phyloP scores from a whole-genome alignment of 2,888 invertebrate species.

The Germaria angustata region DNA sequence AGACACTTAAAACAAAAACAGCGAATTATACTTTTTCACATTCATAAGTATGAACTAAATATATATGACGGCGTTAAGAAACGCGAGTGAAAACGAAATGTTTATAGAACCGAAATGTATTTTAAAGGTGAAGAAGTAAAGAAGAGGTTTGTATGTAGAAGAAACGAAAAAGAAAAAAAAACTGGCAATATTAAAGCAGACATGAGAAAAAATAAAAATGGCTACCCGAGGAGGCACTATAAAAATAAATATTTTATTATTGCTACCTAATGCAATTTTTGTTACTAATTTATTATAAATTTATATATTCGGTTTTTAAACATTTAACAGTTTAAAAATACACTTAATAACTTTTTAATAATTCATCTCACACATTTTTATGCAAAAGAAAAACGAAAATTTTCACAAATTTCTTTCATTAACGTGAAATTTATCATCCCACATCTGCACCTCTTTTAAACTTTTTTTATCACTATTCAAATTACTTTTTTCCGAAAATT shows the following conservation, averaged over 20 bases:
- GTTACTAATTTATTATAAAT: slow-evolving; percentile 13
- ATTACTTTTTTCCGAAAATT: neutral
- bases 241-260: slow-evolving; percentile 59
- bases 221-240: slow-evolving; percentile 69
- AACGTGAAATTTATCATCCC: neutral
- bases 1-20: slow-evolving; percentile 36
- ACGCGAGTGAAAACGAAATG: slow-evolving; percentile 65
- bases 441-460: neutral
- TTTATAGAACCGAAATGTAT: slow-evolving; percentile 51
- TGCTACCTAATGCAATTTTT: slow-evolving; percentile 49
- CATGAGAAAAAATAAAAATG: slow-evolving; percentile 73
- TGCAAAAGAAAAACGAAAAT: neutral
- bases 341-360: neutral
- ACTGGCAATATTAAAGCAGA: slow-evolving; percentile 70
- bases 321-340: too few species aligned
- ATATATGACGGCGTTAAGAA: slow-evolving; percentile 57
- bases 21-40: slow-evolving; percentile 29
- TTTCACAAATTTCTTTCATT: slow-evolving; percentile 6
- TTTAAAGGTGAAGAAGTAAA: slow-evolving; percentile 63
- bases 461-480: neutral
- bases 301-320: too few species aligned
- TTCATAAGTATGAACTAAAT: slow-evolving; percentile 4
- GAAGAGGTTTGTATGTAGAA: slow-evolving; percentile 71
- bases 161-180: slow-evolving; percentile 68
- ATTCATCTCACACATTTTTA: neutral